These are phyloP conservation scores for Novumbra hubbsi DNA, from an alignment of 2,797 vertebrate genomes.

Conservation along the genomic window DNA sequence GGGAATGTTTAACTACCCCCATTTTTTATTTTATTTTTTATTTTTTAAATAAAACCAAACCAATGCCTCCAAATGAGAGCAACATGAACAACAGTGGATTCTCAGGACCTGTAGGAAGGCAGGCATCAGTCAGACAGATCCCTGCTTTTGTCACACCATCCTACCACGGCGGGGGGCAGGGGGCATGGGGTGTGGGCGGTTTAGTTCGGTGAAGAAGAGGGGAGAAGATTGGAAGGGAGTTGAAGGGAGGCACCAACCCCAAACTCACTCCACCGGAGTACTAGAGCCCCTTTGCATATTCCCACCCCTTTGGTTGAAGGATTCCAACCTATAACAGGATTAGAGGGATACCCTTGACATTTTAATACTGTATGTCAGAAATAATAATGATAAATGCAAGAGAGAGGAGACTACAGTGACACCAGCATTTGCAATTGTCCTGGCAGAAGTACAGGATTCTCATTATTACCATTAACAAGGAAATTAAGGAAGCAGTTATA, in stretches of 20 bases:
- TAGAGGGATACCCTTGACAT: constrained; percentile 64
- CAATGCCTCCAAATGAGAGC: constrained; percentile 55
- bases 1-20: constrained; percentile 60
- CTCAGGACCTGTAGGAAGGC: constrained; percentile 77
- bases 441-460: constrained; percentile 72
- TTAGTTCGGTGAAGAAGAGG: constrained; percentile 17
- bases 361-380: constrained; percentile 75
- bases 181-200: constrained; percentile 6
- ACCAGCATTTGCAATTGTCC: constrained; percentile 78
- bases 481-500: constrained; percentile 75
- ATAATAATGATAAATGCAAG: constrained; percentile 73
- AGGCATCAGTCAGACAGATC: constrained; percentile 70
- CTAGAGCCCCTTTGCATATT: constrained; percentile 50
- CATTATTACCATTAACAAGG: constrained; percentile 72
- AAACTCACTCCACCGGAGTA: constrained; percentile 49
- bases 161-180: constrained; percentile 50
- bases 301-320: constrained; percentile 64
- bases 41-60: constrained; percentile 19
- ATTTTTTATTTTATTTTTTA: constrained; percentile 45
- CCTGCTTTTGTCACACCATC: constrained; percentile 70
- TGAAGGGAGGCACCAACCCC: constrained; percentile 10
- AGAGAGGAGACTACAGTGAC: constrained; percentile 63
- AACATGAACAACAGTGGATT: constrained; percentile 68
- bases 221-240: constrained; percentile 23
- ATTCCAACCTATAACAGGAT: constrained; percentile 63